These are phyloP conservation scores for Spodoptera picta DNA, from an alignment of 2,888 invertebrate species.

Conservation along the genomic window DNA sequence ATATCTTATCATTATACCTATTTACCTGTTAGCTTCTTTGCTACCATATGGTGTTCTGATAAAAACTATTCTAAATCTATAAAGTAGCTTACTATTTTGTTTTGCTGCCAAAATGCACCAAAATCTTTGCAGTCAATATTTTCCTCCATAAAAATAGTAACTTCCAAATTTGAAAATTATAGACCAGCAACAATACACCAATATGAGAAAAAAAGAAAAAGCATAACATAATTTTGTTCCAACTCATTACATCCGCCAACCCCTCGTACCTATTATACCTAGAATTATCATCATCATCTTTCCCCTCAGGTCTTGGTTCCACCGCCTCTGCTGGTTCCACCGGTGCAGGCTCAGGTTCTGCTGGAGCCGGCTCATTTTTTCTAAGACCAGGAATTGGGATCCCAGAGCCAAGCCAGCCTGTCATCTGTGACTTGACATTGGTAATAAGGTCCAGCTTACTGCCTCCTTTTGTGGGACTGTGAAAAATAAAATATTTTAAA, in stretches of 20 bases:
- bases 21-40: conserved; percentile 3
- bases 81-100: neutral
- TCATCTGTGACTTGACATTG: conserved; percentile 95
- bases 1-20: conserved; percentile 31
- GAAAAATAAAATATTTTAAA: conserved; percentile 48
- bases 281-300: conserved; percentile 96
- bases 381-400: conserved; percentile 93
- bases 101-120: no score
- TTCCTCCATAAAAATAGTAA: neutral
- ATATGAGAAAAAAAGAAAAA: conserved; percentile 54
- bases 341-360: conserved; percentile 81
- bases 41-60: conserved; percentile 37
- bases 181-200: conserved; percentile 56
- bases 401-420: conserved; percentile 94
- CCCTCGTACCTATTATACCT: conserved; percentile 93
- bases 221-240: conserved; percentile 61
- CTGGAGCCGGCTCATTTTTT: conserved; percentile 89
- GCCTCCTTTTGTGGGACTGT: conserved; percentile 92
- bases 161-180: no score
- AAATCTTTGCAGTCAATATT: neutral
- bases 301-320: conserved; percentile 79
- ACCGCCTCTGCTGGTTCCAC: conserved; percentile 79
- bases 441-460: conserved; percentile 94
- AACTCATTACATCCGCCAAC: conserved; percentile 88
- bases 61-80: conserved; percentile 9